Conservation (phyloP, 2,797 vertebrate genomes). For the Schizopygopsis malacanthus region DNA sequence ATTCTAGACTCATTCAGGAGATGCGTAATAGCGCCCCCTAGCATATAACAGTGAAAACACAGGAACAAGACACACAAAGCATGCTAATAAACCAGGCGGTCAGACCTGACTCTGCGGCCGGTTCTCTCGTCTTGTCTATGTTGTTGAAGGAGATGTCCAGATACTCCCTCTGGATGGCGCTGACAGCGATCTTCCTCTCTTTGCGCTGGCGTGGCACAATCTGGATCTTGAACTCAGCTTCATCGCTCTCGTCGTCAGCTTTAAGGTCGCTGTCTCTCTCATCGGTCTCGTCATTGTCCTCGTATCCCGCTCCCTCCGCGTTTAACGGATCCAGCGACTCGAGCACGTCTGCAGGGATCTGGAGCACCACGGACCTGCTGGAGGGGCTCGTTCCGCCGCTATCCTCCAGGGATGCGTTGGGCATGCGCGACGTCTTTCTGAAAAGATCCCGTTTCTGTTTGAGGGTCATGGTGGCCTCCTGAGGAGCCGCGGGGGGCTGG, state of each 20-base stretch:
- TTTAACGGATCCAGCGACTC: slow-evolving; percentile 81
- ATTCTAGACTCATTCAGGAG: too few species aligned
- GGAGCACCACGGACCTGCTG: slow-evolving; percentile 84
- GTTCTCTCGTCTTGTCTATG: slow-evolving; percentile 91
- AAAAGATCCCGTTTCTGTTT: slow-evolving; percentile 95
- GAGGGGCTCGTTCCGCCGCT: slow-evolving; percentile 77
- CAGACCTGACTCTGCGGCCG: slow-evolving; percentile 87
- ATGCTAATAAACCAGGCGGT: background rate
- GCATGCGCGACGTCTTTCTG: slow-evolving; percentile 88
- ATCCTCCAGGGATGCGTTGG: slow-evolving; percentile 86
- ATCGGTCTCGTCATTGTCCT: slow-evolving; percentile 84
- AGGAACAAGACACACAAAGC: background rate
- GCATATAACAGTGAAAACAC: background rate
- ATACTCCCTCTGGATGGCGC: slow-evolving; percentile 98
- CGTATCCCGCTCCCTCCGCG: slow-evolving; percentile 83
- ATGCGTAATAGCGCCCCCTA: too few species aligned
- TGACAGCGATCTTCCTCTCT: slow-evolving; percentile 97
- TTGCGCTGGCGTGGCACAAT: slow-evolving; percentile 97
- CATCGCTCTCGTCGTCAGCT: slow-evolving; percentile 80
- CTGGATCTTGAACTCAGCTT: slow-evolving; percentile 97
- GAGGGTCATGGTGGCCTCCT: slow-evolving; percentile 88
- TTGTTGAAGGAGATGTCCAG: slow-evolving; percentile 97
- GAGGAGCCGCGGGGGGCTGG: too few species aligned
- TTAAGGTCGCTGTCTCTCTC: slow-evolving; percentile 87
- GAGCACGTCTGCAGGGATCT: slow-evolving; percentile 86